phyloP scores from a whole-genome alignment of 2,113 vertebrate species.

The Corythornis vintsioides region DNA sequence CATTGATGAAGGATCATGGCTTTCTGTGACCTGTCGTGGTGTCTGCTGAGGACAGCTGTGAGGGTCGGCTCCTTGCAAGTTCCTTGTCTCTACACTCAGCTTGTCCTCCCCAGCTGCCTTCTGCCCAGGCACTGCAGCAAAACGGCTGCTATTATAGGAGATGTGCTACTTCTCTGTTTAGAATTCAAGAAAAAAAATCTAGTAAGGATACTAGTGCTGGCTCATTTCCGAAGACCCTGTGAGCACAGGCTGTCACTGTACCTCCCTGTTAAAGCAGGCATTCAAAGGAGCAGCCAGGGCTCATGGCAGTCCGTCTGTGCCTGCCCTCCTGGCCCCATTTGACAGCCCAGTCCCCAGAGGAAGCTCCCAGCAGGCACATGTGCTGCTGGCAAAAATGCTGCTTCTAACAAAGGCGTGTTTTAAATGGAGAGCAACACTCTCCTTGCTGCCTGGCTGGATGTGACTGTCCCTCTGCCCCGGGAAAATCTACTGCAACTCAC shows the following conservation, averaged over 20 bases:
- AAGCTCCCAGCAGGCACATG: background rate
- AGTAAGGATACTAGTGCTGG: background rate
- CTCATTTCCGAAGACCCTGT: background rate
- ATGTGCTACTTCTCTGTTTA: background rate
- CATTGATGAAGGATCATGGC: background rate
- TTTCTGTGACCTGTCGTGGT: background rate
- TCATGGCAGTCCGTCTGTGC: background rate
- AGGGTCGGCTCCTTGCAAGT: background rate
- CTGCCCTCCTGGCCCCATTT: background rate
- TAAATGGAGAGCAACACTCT: background rate
- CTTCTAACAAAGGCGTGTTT: background rate
- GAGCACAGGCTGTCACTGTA: background rate
- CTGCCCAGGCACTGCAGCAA: background rate
- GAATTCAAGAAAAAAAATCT: background rate
- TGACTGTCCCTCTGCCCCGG: background rate
- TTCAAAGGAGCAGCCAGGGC: background rate
- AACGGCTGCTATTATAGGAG: background rate
- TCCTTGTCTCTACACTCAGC: background rate
- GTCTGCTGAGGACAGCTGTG: background rate
- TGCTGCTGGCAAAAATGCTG: background rate
- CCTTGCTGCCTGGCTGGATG: background rate
- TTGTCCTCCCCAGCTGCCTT: background rate
- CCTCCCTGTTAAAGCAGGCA: background rate
- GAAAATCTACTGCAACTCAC: background rate
- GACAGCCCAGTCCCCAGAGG: background rate